A percentile compares a stretch with the other conserved stretches of the same genome.
Conservation (phyloP, 2,888 invertebrate genomes). For the Ochropacha duplaris region DNA sequence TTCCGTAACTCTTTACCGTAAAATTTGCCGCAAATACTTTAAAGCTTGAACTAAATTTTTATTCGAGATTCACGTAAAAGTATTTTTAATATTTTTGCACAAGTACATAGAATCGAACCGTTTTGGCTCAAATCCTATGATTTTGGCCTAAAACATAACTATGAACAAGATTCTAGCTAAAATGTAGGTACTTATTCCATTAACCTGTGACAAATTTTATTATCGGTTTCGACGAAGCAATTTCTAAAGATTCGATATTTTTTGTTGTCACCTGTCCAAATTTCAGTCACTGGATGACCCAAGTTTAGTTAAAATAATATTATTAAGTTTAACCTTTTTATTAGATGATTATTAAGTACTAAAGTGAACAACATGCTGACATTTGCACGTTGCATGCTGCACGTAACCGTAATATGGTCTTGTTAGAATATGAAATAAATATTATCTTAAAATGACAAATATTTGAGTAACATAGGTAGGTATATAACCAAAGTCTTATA, state of each 20-base stretch:
- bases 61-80: too few species aligned
- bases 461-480: background rate
- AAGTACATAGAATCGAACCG: too few species aligned
- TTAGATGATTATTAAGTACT: slow-evolving; percentile 6
- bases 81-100: too few species aligned
- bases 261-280: background rate
- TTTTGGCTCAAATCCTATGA: too few species aligned
- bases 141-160: too few species aligned
- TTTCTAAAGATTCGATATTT: background rate
- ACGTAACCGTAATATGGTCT: background rate
- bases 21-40: too few species aligned
- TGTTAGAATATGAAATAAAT: background rate
- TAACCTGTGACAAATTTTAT: too few species aligned
- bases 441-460: background rate
- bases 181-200: too few species aligned
- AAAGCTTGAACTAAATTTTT: too few species aligned
- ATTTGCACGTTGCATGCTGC: background rate
- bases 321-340: slow-evolving; percentile 8
- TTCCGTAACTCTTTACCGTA: too few species aligned
- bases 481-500: too few species aligned
- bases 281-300: background rate
- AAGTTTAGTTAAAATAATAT: slow-evolving; percentile 7
- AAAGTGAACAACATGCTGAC: background rate
- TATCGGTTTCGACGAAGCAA: background rate
- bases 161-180: too few species aligned